These are phyloP conservation scores for Urocyon cinereoargenteus DNA, from an alignment of 2,797 vertebrate species.

Conservation along the genomic window DNA sequence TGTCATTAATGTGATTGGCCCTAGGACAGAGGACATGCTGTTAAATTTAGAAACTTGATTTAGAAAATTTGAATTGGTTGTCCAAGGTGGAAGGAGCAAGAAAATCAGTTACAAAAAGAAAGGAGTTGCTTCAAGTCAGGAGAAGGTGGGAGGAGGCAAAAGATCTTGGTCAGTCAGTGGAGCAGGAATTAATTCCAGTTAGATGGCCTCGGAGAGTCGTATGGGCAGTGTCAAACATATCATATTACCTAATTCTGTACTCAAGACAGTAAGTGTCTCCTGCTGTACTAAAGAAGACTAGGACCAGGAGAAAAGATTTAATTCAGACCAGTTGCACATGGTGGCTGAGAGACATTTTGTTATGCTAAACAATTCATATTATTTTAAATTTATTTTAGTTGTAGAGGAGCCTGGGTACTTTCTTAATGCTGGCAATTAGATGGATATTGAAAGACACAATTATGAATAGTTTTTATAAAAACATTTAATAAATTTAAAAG, in stretches of 20 bases:
- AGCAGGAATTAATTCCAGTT: not conserved
- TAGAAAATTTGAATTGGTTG: not conserved
- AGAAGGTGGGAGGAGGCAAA: not conserved
- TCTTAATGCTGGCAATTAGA: not conserved
- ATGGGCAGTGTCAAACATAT: not conserved
- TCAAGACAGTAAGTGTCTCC: not conserved
- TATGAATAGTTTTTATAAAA: constrained; percentile 15
- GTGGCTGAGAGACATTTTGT: not conserved
- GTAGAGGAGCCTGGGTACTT: not conserved
- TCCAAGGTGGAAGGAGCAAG: not conserved
- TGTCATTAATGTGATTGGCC: not conserved
- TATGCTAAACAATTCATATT: not conserved
- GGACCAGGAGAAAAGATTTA: not conserved
- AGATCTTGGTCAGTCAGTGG: not conserved
- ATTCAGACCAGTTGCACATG: not conserved
- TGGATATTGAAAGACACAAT: not conserved
- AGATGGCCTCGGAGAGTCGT: not conserved
- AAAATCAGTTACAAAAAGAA: not conserved
- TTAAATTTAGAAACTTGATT: not conserved
- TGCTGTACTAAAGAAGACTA: not conserved
- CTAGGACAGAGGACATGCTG: not conserved
- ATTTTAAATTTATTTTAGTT: not conserved
- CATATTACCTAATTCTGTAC: not conserved
- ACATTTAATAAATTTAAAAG: not conserved
- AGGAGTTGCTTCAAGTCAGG: not conserved